These are phyloP conservation scores for Nansenia antarctica DNA, from an alignment of 2,113 vertebrate species.

Conservation along the genomic window DNA sequence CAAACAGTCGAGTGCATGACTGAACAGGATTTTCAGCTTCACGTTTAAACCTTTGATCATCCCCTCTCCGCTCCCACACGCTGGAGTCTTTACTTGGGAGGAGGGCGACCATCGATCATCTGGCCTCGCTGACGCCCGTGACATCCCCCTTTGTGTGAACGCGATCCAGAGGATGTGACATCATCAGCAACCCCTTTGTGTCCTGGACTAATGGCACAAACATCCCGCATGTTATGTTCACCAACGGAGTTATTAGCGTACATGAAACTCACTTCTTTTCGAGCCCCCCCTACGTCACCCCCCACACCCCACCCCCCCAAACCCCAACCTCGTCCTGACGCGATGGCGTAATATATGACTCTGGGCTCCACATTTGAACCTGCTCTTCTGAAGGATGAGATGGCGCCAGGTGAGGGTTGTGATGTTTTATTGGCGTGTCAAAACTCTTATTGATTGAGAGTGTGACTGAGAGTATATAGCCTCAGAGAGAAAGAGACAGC, in stretches of 20 bases:
- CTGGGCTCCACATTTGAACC: conserved; percentile 55
- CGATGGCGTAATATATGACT: conserved; percentile 45
- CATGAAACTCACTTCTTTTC: conserved; percentile 45
- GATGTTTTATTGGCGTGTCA: conserved; percentile 61
- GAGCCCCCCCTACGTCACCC: conserved; percentile 40
- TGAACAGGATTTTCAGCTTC: conserved; percentile 6
- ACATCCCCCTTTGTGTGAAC: conserved; percentile 40
- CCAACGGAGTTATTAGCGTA: conserved; percentile 39
- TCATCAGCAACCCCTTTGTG: conserved; percentile 43
- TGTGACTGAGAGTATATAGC: conserved; percentile 43
- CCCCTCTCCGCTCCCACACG: background rate
- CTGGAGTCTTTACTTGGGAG: background rate
- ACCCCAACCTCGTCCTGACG: too few species aligned
- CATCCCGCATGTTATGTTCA: conserved; percentile 12
- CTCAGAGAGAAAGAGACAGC: conserved; percentile 17
- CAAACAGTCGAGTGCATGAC: conserved; percentile 32
- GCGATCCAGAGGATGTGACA: conserved; percentile 49
- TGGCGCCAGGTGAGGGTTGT: conserved; percentile 36
- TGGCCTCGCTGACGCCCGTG: background rate
- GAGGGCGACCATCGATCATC: conserved; percentile 45
- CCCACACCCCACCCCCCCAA: too few species aligned
- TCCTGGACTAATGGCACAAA: background rate
- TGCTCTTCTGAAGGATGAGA: conserved; percentile 38
- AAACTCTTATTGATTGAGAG: conserved; percentile 51
- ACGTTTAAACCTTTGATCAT: background rate